phyloP scores from a whole-genome alignment of 2,113 vertebrate genomes.

The Crotalus tigris region DNA sequence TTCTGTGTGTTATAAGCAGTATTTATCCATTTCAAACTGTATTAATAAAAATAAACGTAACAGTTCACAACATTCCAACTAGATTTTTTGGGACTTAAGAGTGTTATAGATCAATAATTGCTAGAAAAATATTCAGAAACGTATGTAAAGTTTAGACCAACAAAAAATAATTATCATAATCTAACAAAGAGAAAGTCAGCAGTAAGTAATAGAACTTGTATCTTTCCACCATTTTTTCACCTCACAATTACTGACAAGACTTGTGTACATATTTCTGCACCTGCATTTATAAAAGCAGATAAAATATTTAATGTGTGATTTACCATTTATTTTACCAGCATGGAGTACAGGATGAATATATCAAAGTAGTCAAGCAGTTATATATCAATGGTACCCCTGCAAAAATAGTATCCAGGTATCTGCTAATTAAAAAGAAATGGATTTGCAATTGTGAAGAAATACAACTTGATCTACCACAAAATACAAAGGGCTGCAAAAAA shows the following conservation, averaged over 20 bases:
- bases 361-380: conserved; percentile 79
- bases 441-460: conserved; percentile 73
- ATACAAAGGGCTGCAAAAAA: conserved; percentile 80
- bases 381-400: conserved; percentile 75
- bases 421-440: conserved; percentile 72
- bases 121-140: conserved; percentile 33
- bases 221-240: conserved; percentile 72
- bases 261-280: conserved; percentile 76
- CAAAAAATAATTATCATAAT: conserved; percentile 35
- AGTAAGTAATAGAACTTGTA: conserved; percentile 73
- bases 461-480: conserved; percentile 79
- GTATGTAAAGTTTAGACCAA: conserved; percentile 54
- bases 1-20: conserved; percentile 33
- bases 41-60: conserved; percentile 36
- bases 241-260: conserved; percentile 75
- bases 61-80: conserved; percentile 45
- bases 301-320: conserved; percentile 84
- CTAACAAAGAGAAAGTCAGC: conserved; percentile 50
- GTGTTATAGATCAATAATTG: conserved; percentile 26
- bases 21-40: conserved; percentile 41
- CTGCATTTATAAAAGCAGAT: conserved; percentile 81
- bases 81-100: neutral
- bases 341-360: conserved; percentile 77
- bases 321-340: conserved; percentile 81
- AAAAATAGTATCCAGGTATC: conserved; percentile 78